A percentile compares a stretch with the other conserved stretches of the same genome.
Evolutionary conservation across 2,888 invertebrate species (phyloP).

Genomic region (Hymenopus coronatus): DNA sequence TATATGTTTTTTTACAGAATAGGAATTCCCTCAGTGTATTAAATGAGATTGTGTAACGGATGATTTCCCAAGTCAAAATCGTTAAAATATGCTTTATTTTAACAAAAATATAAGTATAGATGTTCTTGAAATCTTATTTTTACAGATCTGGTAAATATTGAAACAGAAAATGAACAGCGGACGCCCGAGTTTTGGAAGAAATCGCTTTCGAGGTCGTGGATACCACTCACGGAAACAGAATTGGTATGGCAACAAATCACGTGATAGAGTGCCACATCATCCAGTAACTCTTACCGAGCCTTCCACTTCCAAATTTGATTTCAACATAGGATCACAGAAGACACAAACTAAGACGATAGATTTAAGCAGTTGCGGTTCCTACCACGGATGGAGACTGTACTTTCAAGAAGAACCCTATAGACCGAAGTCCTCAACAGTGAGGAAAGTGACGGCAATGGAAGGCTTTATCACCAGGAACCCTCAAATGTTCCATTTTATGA

Average conservation of each 20-base stretch:
- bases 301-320: background rate
- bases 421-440: constrained; percentile 50
- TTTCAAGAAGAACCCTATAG: constrained; percentile 63
- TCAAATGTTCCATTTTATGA: constrained; percentile 53
- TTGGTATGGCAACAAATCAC: background rate
- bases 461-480: constrained; percentile 53
- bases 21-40: no score
- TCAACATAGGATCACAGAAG: background rate
- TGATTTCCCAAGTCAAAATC: no score
- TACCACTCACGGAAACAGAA: background rate
- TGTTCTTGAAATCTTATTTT: background rate
- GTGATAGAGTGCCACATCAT: background rate
- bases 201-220: background rate
- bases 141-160: background rate
- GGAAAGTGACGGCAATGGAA: constrained; percentile 55
- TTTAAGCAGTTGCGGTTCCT: constrained; percentile 43
- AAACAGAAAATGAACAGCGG: background rate
- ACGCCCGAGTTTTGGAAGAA: background rate
- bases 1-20: no score
- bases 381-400: constrained; percentile 75
- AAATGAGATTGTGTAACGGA: no score
- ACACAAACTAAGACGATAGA: constrained; percentile 3
- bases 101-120: no score
- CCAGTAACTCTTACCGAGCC: background rate
- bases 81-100: no score